Base-by-base conservation (phyloP, 2,113 vertebrate genomes). In the Salvelinus alpinus region DNA sequence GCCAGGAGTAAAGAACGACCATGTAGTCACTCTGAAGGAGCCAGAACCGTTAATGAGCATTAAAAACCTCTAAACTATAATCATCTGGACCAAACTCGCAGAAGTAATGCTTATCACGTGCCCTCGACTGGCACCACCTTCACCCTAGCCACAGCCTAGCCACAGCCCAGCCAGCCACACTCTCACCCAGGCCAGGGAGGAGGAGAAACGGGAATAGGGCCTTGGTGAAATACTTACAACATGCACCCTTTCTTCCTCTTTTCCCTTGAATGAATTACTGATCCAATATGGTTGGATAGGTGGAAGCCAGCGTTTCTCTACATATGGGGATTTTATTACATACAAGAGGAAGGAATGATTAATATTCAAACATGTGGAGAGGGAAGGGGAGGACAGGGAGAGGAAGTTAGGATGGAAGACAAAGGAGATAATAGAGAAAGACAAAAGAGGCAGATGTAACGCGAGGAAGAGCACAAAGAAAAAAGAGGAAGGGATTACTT, bases 31-130 rank as follows among this genome's bases (percentile, higher is more conserved):
- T 80, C 80, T 83, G 80, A 93, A 82, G 92, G 91, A 94, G 92
- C 69, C 89, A 92, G 90, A 93, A 90, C 91, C 93, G 91, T 94
- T 94, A 94, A 95, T 91, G 73, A 94, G 90, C 92, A 94, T 94
- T 95, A 91, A 92, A 92, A 92, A 91, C 83, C 86, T 88, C 91
- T 94, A 93, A 92, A 93, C 88, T 79, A 87, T 89, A 89, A 94
- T 94, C 86, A 87, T 92, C 89, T 91, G 88, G 72, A 89, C 91
- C 91, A 87, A 91, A 85, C 84, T 89, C 90, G 82, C 87, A 62
- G 80, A 90, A 89, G 86, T 92, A 92, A 92, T 77, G 60, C 73
- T 73, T 91, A 92, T 91, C 90, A 82, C 88, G 90, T 89, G 89
- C 77, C 77, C 80, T 74, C 71, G 47, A 74, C 78, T 85, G 77